Evolutionary conservation across 2,113 vertebrate species (phyloP).

Genomic region (Xiphophorus hellerii): DNA sequence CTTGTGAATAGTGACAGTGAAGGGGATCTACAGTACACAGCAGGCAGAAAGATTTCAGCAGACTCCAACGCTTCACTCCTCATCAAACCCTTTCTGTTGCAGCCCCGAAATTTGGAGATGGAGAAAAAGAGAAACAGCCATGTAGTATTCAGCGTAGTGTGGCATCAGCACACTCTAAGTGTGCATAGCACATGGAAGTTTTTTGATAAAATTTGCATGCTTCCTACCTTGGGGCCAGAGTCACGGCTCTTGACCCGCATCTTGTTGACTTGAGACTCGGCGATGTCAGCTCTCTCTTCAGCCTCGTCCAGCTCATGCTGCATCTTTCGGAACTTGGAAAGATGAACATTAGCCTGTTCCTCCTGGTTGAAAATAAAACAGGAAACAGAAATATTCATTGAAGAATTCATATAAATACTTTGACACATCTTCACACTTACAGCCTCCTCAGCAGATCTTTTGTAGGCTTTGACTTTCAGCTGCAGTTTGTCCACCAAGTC

Average conservation of each 20-base stretch:
- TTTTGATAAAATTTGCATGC: constrained; percentile 21
- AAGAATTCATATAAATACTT: neutral
- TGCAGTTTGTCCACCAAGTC: constrained; percentile 90
- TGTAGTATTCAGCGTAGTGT: constrained; percentile 48
- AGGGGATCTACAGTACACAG: constrained; percentile 50
- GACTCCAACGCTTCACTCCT: constrained; percentile 77
- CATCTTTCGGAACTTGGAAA: constrained; percentile 80
- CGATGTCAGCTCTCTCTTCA: constrained; percentile 80
- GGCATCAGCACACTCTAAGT: constrained; percentile 30
- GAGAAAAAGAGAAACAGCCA: constrained; percentile 41
- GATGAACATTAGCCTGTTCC: constrained; percentile 80
- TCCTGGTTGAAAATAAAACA: constrained; percentile 64
- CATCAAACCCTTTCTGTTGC: constrained; percentile 82
- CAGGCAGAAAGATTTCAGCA: constrained; percentile 44
- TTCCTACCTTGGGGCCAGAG: constrained; percentile 74
- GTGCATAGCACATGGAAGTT: constrained; percentile 7
- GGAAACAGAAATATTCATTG: neutral
- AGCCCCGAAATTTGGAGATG: constrained; percentile 28
- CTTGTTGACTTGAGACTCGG: constrained; percentile 84
- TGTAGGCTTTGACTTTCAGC: constrained; percentile 90
- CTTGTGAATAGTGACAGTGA: constrained; percentile 43
- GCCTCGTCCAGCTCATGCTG: constrained; percentile 84
- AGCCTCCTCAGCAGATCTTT: constrained; percentile 85
- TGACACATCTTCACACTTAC: constrained; percentile 67
- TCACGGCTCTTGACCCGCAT: constrained; percentile 80